Evolutionary conservation across 2,113 vertebrate species (phyloP).

Genomic region (Catharus minimus): DNA sequence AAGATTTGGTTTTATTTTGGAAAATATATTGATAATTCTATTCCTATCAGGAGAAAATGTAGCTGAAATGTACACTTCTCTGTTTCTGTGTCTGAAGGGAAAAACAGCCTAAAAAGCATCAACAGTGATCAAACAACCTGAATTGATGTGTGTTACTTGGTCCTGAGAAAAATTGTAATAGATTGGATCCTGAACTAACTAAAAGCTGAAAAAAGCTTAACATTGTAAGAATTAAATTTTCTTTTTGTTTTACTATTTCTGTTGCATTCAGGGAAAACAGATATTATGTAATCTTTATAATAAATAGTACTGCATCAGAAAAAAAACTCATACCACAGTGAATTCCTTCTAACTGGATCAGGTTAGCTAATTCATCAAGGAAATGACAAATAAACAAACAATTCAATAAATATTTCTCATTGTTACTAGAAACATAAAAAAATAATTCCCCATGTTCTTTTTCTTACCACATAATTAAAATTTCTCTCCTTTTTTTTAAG

Average conservation of each 20-base stretch:
- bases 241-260: not conserved
- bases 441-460: not conserved
- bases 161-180: not conserved
- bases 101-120: not conserved
- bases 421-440: not conserved
- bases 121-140: not conserved
- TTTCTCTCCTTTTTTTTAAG: not conserved
- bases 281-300: not conserved
- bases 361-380: not conserved
- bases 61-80: not conserved
- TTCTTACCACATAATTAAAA: not conserved
- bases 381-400: not conserved
- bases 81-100: not conserved
- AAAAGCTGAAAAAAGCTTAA: not conserved
- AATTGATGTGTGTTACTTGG: not conserved
- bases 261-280: not conserved
- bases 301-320: not conserved
- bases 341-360: not conserved
- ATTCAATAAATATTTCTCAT: fast-evolving
- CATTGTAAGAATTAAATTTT: not conserved
- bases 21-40: not conserved
- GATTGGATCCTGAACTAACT: not conserved
- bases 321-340: fast-evolving
- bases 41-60: not conserved
- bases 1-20: not conserved